phyloP scores from a whole-genome alignment of 2,113 vertebrate genomes.

The Arenaria interpres region DNA sequence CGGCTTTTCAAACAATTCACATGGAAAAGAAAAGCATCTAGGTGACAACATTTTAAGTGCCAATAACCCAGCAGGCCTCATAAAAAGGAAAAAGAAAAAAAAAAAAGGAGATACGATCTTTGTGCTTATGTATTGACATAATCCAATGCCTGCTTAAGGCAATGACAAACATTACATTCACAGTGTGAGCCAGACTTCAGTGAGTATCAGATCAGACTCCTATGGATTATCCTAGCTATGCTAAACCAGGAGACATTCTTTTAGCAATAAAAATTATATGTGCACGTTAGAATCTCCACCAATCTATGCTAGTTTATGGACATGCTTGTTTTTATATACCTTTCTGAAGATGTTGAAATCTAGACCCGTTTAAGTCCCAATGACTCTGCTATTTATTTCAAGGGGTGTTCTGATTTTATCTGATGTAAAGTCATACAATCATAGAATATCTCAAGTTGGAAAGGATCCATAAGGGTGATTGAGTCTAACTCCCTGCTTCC shows the following conservation, averaged over 20 bases:
- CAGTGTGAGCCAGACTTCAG: neutral
- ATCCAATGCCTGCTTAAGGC: neutral
- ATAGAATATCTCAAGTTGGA: neutral
- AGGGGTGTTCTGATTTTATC: neutral
- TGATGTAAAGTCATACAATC: neutral
- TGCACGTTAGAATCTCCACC: neutral
- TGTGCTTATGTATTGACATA: neutral
- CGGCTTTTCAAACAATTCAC: neutral
- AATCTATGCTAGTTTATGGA: neutral
- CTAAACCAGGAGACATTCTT: neutral
- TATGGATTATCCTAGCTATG: neutral
- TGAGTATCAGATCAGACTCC: neutral
- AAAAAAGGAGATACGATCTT: neutral
- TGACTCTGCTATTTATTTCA: neutral
- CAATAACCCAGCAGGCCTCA: neutral
- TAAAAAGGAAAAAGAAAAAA: neutral
- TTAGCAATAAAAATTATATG: neutral
- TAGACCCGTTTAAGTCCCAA: neutral
- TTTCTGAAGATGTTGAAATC: neutral
- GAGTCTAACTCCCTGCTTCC: neutral
- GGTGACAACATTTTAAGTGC: neutral
- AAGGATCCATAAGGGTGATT: neutral
- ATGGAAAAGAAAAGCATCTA: neutral
- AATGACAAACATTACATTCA: neutral
- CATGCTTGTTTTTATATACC: neutral